Conservation (phyloP, 2,888 invertebrate genomes). For the Rugalucina vietnamica region DNA sequence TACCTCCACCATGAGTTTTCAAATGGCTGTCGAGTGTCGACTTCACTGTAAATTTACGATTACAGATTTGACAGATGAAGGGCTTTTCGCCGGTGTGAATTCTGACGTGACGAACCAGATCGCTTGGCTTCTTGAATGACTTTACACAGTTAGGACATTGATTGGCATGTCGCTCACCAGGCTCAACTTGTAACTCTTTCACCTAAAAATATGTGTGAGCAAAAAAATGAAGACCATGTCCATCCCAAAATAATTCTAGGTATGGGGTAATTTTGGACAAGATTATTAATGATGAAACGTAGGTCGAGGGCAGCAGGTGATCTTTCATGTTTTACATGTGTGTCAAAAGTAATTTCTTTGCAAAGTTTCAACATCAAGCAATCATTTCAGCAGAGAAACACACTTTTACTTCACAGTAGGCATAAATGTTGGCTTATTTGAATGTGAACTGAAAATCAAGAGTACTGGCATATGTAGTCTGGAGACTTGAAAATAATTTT, state of each 20-base stretch:
- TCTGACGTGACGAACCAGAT: slow-evolving; percentile 83
- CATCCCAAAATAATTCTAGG: neutral
- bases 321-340: too few species aligned
- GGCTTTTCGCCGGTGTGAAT: slow-evolving; percentile 86
- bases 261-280: neutral
- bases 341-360: too few species aligned
- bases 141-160: slow-evolving; percentile 83
- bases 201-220: slow-evolving; percentile 38
- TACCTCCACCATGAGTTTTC: slow-evolving; percentile 78
- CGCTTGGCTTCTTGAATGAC: slow-evolving; percentile 85
- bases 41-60: slow-evolving; percentile 87
- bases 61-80: slow-evolving; percentile 81
- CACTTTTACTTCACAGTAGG: too few species aligned
- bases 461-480: too few species aligned
- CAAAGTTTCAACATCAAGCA: too few species aligned
- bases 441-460: too few species aligned
- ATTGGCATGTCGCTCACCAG: slow-evolving; percentile 72
- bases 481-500: too few species aligned
- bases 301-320: too few species aligned
- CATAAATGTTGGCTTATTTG: too few species aligned
- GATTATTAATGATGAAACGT: neutral
- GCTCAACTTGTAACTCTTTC: slow-evolving; percentile 36
- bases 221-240: neutral
- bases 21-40: slow-evolving; percentile 86
- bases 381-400: too few species aligned